Evolutionary conservation across 2,797 vertebrate species (phyloP), one percentile per base, ranked within the genome.

Genomic region (Botia kubotai): DNA sequence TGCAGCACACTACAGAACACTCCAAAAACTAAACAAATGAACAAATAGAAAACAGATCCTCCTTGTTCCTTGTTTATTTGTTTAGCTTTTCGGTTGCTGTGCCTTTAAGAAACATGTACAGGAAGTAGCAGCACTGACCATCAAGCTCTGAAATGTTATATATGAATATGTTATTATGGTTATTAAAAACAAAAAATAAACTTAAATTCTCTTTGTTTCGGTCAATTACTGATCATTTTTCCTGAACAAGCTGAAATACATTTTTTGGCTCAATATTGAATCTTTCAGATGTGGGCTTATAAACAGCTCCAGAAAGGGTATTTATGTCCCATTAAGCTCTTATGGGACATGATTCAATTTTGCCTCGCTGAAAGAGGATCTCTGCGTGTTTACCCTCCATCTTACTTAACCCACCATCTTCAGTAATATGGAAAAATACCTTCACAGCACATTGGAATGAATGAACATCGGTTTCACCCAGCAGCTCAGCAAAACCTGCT

Each of bases 371-470:
- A 76, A 76, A 43, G 48, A 67, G 48, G 48, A 76, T 55, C 21
- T 46, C 39, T 70, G 36, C 16, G 16, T 60, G 21, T 77, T 70
- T 77, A 69, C 33, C 53, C 46, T 77, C n/a, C 66, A 12, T 77
- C 39, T 48, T 33, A 58, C 36, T 77, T 70, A 70, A 66, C 39
- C 58, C 7, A 23, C n/a, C 23, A 0, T 69, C 33, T 4, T 60
- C 43, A 60, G n/a, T 77, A 14, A 57, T 19, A 19, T 29, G 29
- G 12, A 39, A 12, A 12, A 60, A 58, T 74, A 19, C 12, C 16
- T 77, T 70, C 29, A 29, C 26, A 58, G 75, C 52, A 69, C 46
- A 48, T 69, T n/a, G 46, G 53, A 69, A 69, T 60, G 53, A 69
- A 77, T 60, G 23, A 58, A 50, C 53, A 69, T 69, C 11, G 11